Evolutionary conservation across 1,140 invertebrate genomes (phyloP).

Genomic region (Bombus pyrosoma): DNA sequence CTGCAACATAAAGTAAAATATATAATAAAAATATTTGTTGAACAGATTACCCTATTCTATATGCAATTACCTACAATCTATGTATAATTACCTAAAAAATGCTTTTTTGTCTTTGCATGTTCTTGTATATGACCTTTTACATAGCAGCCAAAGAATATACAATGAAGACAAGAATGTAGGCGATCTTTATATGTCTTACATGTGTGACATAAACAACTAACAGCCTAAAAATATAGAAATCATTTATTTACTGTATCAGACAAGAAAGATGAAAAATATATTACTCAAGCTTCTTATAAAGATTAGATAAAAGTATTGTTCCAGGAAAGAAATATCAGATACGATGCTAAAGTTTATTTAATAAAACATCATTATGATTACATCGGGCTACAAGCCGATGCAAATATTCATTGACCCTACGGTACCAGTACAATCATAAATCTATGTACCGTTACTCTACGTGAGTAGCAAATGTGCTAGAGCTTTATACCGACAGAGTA

Average conservation of each 20-base stretch:
- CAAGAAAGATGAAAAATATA: background rate
- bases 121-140: constrained; percentile 91
- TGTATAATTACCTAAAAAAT: constrained; percentile 86
- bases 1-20: constrained; percentile 71
- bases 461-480: constrained; percentile 22
- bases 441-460: constrained; percentile 38
- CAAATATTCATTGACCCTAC: constrained; percentile 28
- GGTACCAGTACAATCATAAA: constrained; percentile 36
- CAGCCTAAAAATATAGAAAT: constrained; percentile 84
- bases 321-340: background rate
- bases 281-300: background rate
- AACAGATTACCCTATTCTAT: background rate
- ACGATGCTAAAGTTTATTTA: background rate
- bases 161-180: constrained; percentile 94
- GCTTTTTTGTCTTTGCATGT: constrained; percentile 91
- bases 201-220: constrained; percentile 89
- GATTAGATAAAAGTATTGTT: constrained; percentile 14
- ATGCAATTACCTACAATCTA: background rate
- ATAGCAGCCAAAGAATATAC: constrained; percentile 96
- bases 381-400: background rate
- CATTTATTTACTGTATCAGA: background rate
- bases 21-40: constrained; percentile 5
- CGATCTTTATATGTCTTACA: constrained; percentile 89
- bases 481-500: constrained; percentile 41
- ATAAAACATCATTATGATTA: background rate